phyloP scores from a whole-genome alignment of 2,113 vertebrate species.

The Trogon surrucura region DNA sequence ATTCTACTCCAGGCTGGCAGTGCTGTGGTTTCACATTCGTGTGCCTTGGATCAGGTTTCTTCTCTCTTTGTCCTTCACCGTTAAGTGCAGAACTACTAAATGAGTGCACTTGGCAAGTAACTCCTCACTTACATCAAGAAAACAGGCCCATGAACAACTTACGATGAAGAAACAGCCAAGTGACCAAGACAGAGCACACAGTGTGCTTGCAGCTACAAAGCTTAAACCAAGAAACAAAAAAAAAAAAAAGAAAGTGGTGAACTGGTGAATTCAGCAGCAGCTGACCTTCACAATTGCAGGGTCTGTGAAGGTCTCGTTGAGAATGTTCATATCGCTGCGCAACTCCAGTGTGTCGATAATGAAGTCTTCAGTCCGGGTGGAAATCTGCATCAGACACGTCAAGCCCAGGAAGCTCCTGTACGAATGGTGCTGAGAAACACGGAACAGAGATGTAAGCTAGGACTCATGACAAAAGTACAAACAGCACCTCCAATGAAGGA shows the following conservation, averaged over 20 bases:
- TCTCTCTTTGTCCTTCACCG: neutral
- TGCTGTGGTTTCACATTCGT: neutral
- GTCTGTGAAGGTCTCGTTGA: conserved; percentile 95
- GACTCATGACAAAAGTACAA: neutral
- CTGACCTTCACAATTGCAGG: conserved; percentile 91
- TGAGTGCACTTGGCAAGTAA: neutral
- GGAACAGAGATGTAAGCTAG: neutral
- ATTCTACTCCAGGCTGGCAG: neutral
- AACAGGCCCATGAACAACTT: neutral
- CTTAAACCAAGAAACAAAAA: neutral
- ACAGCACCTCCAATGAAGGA: neutral
- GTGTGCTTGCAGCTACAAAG: neutral
- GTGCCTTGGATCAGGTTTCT: neutral
- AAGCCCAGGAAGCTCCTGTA: conserved; percentile 95
- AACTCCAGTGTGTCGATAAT: conserved; percentile 91
- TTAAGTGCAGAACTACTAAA: neutral
- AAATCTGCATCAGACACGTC: conserved; percentile 96
- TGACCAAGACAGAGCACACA: neutral
- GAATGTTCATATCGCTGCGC: conserved; percentile 89
- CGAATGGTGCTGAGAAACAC: conserved; percentile 87
- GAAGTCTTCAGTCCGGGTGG: conserved; percentile 92
- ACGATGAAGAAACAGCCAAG: neutral
- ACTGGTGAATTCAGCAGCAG: neutral
- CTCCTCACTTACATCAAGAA: neutral
- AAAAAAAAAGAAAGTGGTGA: neutral